These are phyloP conservation scores for Urocitellus parryii DNA, from an alignment of 2,113 vertebrate species.

Conservation along the genomic window DNA sequence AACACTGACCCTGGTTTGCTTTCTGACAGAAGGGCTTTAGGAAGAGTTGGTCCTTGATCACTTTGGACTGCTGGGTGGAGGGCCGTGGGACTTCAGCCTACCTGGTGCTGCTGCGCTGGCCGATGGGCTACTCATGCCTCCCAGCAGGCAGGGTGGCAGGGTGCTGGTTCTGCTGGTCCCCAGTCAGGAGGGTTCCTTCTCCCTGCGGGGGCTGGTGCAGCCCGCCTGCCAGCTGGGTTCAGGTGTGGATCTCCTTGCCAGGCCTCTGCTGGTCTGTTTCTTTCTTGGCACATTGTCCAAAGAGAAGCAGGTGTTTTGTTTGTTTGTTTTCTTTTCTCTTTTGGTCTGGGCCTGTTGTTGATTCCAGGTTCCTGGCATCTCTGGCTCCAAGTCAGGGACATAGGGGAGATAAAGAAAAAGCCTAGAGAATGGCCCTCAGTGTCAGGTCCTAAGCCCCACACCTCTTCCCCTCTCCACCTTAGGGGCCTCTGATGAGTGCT, in stretches of 20 bases:
- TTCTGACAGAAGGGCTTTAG: not conserved
- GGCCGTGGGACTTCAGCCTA: not conserved
- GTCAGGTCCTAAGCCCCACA: no score
- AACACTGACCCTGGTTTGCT: not conserved
- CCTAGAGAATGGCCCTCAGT: not conserved
- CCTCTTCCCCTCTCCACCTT: not conserved
- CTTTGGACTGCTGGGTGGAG: not conserved
- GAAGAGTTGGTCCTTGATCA: not conserved
- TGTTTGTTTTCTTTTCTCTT: not conserved
- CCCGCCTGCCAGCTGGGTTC: no score
- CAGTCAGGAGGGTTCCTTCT: not conserved
- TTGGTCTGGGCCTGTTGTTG: not conserved
- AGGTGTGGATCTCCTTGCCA: not conserved
- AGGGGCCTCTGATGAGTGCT: not conserved
- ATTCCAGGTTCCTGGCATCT: not conserved
- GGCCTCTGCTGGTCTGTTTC: not conserved
- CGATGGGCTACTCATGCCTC: not conserved
- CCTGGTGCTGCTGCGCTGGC: rapidly evolving
- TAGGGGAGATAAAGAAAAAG: not conserved
- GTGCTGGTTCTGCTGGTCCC: not conserved
- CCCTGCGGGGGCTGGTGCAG: no score
- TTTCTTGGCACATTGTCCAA: not conserved
- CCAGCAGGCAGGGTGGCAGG: no score
- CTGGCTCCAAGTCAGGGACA: not conserved
- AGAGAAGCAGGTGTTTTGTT: not conserved